phyloP scores from a whole-genome alignment of 2,797 vertebrate species.

The Balearica regulorum region DNA sequence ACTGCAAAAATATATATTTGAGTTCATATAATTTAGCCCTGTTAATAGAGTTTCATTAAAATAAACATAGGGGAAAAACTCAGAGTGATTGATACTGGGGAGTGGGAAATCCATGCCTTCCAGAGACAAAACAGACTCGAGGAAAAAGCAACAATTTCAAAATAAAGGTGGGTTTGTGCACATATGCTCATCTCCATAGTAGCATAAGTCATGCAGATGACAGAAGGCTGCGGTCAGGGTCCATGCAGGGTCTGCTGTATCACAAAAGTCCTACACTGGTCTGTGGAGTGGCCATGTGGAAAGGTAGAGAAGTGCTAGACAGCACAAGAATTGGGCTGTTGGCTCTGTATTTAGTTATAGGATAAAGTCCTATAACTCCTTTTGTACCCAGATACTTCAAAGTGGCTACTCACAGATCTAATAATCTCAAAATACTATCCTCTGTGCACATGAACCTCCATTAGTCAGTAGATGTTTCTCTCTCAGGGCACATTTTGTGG shows the following conservation, averaged over 20 bases:
- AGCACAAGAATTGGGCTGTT: neutral
- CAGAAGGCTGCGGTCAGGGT: neutral
- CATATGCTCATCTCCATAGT: neutral
- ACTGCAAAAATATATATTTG: neutral
- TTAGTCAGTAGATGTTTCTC: neutral
- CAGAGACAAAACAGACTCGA: neutral
- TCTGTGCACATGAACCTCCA: neutral
- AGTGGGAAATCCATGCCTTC: neutral
- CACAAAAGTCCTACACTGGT: neutral
- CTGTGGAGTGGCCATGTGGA: neutral
- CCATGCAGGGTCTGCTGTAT: neutral
- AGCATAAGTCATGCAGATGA: neutral
- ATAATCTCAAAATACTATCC: neutral
- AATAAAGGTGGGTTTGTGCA: neutral
- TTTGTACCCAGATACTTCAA: neutral
- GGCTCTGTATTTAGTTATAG: neutral
- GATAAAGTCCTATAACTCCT: neutral
- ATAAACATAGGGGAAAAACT: neutral
- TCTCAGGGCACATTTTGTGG: neutral
- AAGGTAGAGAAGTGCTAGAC: neutral
- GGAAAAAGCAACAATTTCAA: neutral
- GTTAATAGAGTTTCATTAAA: neutral
- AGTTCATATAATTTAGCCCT: neutral
- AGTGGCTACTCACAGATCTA: neutral
- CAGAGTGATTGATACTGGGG: no score